Evolutionary conservation across 2,797 vertebrate species (phyloP).

Genomic region (Lepus townsendii): DNA sequence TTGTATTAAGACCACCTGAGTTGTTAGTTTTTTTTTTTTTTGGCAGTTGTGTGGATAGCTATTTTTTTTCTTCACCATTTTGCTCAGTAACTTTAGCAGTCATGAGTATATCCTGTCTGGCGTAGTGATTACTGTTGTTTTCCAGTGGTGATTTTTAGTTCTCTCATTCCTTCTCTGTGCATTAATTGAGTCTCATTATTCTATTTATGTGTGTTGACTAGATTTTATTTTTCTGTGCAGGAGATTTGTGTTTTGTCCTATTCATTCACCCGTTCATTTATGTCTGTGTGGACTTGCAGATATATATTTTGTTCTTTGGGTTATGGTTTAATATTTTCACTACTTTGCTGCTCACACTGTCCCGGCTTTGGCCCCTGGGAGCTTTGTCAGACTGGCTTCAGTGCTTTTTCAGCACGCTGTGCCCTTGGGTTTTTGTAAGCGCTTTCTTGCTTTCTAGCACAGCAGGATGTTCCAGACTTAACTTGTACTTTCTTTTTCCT

Average conservation of each 20-base stretch:
- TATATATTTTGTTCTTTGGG: constrained; percentile 50
- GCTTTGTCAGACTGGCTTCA: background rate
- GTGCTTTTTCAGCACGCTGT: background rate
- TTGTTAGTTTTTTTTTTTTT: background rate
- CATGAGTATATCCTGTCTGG: background rate
- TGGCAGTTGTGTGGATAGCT: background rate
- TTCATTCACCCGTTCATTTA: background rate
- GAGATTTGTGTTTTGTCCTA: background rate
- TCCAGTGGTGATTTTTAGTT: background rate
- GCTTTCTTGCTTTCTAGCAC: background rate
- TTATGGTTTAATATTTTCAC: background rate
- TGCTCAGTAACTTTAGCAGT: background rate
- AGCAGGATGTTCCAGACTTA: background rate
- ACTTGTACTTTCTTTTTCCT: background rate
- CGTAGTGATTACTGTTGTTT: background rate
- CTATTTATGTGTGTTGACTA: no score
- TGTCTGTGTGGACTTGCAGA: background rate
- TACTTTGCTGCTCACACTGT: background rate
- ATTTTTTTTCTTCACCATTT: background rate
- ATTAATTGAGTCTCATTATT: background rate
- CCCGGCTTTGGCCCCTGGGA: background rate
- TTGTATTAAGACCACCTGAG: background rate
- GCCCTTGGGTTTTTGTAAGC: background rate
- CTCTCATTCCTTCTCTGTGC: background rate
- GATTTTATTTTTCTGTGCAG: background rate